Base-by-base conservation (phyloP, 2,113 vertebrate species). In the Oxyruncus cristatus region DNA sequence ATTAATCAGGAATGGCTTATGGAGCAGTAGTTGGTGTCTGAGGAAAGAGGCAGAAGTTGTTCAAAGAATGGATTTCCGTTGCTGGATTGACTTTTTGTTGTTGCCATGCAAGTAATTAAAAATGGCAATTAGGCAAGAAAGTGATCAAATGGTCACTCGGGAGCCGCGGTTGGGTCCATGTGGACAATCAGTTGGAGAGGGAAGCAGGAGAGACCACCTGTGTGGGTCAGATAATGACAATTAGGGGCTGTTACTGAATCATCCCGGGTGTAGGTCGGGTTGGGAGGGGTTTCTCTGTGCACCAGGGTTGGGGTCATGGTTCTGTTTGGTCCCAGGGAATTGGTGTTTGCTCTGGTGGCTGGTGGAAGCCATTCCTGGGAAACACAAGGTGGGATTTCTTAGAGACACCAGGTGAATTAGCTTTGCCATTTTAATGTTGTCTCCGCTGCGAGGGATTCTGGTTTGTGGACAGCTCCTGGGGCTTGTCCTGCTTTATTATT, bases 41-140 rank as follows among this genome's bases (percentile, higher is more conserved):
- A 92, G 88, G 67, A 89, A 82, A 93, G 94, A 92, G 91, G 50
- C 75, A 84, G 88, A 42, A 95, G 81, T 95, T 96, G 93, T 82
- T 97, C 89, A 88, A 86, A 91, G 94, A 94, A 95, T 88, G 89
- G 92, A 96, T 97, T 97, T 97, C 88, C 22, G 0, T 77, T 83
- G 80, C 66, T 92, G 50, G 72, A 92, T 39, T 76, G 59, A 70
- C 75, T 95, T 91, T 83, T 73, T 63, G 41, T 52, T 84, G 90
- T 90, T 93, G 52, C 89, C 52, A 2, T 21, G 86, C 62, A 27
- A 84, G 61, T 81, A 91, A 96, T 91, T 93, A 93, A 94, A 96
- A 63, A 63, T 62, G 59, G 92, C 85, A 93, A 66, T 94, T 92
- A 93, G 92, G 93, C 74, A 83, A 75, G 81, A 42, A 83, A 85